phyloP scores from a whole-genome alignment of 2,888 invertebrate species.

The Pristionchus exspectatus region DNA sequence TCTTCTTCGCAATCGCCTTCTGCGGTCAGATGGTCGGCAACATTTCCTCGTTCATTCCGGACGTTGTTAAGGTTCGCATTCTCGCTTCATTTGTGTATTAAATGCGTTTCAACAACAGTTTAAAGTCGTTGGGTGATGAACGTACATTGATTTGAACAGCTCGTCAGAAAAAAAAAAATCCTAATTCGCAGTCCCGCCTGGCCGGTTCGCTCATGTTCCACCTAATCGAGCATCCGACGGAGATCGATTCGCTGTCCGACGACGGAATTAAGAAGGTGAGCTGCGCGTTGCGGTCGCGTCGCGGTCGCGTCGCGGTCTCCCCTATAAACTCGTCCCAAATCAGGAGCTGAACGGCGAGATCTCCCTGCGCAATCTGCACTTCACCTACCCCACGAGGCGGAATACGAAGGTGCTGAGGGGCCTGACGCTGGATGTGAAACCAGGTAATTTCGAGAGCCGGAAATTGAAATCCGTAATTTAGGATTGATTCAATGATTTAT shows the following conservation, averaged over 20 bases:
- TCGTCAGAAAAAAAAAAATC: not conserved
- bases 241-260: slow-evolving; percentile 78
- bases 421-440: slow-evolving; percentile 76
- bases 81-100: not conserved
- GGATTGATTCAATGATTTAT: no score
- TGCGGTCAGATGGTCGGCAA: slow-evolving; percentile 81
- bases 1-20: slow-evolving; percentile 83
- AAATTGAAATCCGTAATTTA: slow-evolving; percentile 12
- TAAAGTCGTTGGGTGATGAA: not conserved
- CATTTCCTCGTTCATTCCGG: slow-evolving; percentile 80
- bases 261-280: slow-evolving; percentile 64
- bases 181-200: slow-evolving; percentile 75
- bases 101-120: not conserved
- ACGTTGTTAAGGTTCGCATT: slow-evolving; percentile 79
- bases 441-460: slow-evolving; percentile 59
- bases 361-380: slow-evolving; percentile 78
- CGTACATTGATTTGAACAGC: not conserved
- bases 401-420: slow-evolving; percentile 78
- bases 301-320: slow-evolving; percentile 19
- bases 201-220: slow-evolving; percentile 80
- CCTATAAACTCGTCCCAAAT: not conserved
- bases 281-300: not conserved
- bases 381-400: slow-evolving; percentile 80
- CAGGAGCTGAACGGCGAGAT: slow-evolving; percentile 79
- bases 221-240: slow-evolving; percentile 79